Conservation (phyloP, 2,797 vertebrate species). For the Euphonia xanthogaster region DNA sequence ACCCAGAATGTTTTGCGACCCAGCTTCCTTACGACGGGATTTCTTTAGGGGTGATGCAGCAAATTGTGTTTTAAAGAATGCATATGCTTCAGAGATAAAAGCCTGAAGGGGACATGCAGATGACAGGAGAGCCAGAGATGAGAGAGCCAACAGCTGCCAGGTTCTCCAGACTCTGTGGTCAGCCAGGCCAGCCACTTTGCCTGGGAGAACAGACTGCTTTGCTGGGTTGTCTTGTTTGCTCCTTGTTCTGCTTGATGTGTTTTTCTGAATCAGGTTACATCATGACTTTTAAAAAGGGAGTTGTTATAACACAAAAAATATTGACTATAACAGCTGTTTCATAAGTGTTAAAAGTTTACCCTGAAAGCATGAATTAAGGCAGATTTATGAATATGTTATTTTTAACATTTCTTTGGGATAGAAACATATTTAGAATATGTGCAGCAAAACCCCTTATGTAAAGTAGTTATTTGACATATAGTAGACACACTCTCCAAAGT, state of each 20-base stretch:
- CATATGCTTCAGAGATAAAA: not conserved
- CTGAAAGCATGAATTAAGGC: slow-evolving; percentile 30
- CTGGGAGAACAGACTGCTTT: not conserved
- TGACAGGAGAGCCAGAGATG: not conserved
- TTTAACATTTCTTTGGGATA: slow-evolving; percentile 43
- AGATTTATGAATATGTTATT: slow-evolving; percentile 64
- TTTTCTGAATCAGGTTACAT: not conserved
- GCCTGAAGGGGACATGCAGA: not conserved
- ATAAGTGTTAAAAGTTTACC: slow-evolving; percentile 32
- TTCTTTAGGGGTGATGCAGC: not conserved
- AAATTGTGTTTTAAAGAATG: not conserved
- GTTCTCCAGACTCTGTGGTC: not conserved
- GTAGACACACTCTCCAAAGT: slow-evolving; percentile 22
- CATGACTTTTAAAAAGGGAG: not conserved
- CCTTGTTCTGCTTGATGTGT: not conserved
- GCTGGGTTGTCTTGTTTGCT: not conserved
- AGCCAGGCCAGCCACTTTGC: not conserved
- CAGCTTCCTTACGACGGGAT: not conserved
- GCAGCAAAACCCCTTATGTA: slow-evolving; percentile 4
- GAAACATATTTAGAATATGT: slow-evolving; percentile 25
- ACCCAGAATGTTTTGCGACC: not conserved
- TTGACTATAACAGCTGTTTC: slow-evolving; percentile 45
- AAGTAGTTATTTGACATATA: slow-evolving; percentile 52
- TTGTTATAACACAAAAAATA: not conserved
- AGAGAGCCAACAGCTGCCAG: not conserved